Conservation (phyloP, 2,888 invertebrate genomes). For the Troides helena region DNA sequence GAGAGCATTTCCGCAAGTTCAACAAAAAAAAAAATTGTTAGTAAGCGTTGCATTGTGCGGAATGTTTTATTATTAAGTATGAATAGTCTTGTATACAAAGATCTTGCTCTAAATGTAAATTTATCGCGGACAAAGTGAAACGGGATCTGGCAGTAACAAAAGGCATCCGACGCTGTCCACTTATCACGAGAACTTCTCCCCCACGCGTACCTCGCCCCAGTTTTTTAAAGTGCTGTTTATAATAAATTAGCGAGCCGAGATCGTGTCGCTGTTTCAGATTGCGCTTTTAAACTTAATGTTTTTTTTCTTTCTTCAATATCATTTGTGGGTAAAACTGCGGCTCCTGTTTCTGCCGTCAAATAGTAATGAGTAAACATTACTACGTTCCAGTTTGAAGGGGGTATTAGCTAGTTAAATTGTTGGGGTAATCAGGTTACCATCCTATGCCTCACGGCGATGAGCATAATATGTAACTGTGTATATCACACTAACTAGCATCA, state of each 20-base stretch:
- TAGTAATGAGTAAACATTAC: too few species aligned
- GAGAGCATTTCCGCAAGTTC: too few species aligned
- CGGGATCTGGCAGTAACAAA: constrained; percentile 21
- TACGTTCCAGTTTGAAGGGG: too few species aligned
- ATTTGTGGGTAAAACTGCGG: too few species aligned
- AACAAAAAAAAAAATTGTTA: too few species aligned
- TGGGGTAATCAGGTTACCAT: too few species aligned
- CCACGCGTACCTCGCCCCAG: constrained; percentile 17
- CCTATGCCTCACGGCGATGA: too few species aligned
- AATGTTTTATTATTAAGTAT: neutral
- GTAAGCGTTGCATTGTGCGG: too few species aligned
- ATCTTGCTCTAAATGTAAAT: constrained; percentile 17
- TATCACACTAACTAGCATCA: too few species aligned
- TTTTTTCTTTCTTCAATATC: neutral
- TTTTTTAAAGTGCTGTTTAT: constrained; percentile 23
- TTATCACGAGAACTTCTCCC: constrained; percentile 6
- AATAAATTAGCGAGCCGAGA: constrained; percentile 23
- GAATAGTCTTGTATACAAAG: neutral
- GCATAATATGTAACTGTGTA: too few species aligned
- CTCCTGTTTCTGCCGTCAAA: too few species aligned
- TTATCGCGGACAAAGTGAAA: constrained; percentile 16
- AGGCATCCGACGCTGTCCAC: constrained; percentile 24
- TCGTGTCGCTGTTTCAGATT: constrained; percentile 12
- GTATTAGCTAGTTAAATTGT: too few species aligned
- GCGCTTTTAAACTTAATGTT: constrained; percentile 3